Conservation (phyloP, 1,140 invertebrate species). For the Meloidogyne hapla region DNA sequence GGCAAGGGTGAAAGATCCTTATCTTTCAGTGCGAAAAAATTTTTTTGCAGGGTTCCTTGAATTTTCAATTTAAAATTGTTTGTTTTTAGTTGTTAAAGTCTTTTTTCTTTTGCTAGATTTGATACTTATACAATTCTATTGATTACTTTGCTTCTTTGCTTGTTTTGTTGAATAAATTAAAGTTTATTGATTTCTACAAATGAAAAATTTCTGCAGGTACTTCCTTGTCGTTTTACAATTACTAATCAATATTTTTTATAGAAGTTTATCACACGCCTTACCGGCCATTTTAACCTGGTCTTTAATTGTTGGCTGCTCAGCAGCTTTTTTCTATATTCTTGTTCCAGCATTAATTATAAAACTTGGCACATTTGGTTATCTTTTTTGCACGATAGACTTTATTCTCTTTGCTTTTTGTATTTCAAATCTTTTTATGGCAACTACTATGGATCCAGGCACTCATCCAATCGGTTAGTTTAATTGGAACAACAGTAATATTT, state of each 20-base stretch:
- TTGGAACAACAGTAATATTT: too few species aligned
- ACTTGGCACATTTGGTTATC: slow-evolving; percentile 67
- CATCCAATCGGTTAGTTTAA: slow-evolving; percentile 85
- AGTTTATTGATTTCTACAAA: neutral
- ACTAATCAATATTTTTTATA: slow-evolving; percentile 30
- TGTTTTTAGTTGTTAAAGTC: too few species aligned
- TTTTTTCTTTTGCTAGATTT: neutral
- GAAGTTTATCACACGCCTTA: slow-evolving; percentile 47
- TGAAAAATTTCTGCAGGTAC: slow-evolving; percentile 25
- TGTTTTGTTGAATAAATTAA: neutral
- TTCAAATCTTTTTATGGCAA: slow-evolving; percentile 94
- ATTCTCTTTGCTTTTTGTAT: slow-evolving; percentile 93
- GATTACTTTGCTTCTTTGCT: neutral
- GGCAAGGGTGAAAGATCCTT: too few species aligned
- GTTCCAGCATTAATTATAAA: slow-evolving; percentile 35
- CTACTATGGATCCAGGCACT: slow-evolving; percentile 98
- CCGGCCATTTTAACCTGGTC: slow-evolving; percentile 94
- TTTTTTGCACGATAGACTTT: slow-evolving; percentile 86
- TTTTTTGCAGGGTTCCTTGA: too few species aligned
- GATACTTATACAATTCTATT: neutral
- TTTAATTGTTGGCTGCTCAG: slow-evolving; percentile 82
- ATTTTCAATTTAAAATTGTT: too few species aligned
- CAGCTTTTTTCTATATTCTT: slow-evolving; percentile 90
- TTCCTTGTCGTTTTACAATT: neutral
- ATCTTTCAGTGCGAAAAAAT: too few species aligned